Conservation (phyloP, 2,888 invertebrate genomes). For the Therioaphis trifolii region DNA sequence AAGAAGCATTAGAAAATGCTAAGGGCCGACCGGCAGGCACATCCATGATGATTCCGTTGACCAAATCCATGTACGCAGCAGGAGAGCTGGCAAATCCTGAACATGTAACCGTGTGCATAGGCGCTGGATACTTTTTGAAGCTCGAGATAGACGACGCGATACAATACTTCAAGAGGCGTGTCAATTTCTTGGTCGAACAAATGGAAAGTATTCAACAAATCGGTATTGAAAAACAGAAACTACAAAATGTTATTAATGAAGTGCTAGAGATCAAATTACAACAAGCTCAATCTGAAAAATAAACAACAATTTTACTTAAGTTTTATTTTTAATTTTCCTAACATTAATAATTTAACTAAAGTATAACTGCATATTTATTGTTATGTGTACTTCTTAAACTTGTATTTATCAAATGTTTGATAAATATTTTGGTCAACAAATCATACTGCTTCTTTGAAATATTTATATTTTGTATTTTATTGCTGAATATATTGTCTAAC, state of each 20-base stretch:
- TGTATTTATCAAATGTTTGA: not conserved
- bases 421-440: not conserved
- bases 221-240: constrained; percentile 78
- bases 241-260: constrained; percentile 48
- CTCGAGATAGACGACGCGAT: constrained; percentile 86
- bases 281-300: constrained; percentile 42
- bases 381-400: constrained; percentile 24
- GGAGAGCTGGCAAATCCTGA: constrained; percentile 86
- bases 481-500: not conserved
- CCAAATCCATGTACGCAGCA: constrained; percentile 98
- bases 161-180: constrained; percentile 92
- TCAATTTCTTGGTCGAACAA: constrained; percentile 90
- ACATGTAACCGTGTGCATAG: constrained; percentile 93
- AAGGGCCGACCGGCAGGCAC: constrained; percentile 77
- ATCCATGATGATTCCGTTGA: constrained; percentile 90
- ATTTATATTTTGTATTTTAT: not conserved
- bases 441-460: not conserved
- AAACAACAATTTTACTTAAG: not conserved
- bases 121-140: constrained; percentile 96
- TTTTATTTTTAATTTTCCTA: constrained; percentile 34
- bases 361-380: constrained; percentile 65
- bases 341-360: constrained; percentile 41
- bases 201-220: constrained; percentile 91
- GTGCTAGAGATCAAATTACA: constrained; percentile 53
- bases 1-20: constrained; percentile 84